phyloP scores from a whole-genome alignment of 2,797 vertebrate genomes.

The Mormyrus hasselquistii region DNA sequence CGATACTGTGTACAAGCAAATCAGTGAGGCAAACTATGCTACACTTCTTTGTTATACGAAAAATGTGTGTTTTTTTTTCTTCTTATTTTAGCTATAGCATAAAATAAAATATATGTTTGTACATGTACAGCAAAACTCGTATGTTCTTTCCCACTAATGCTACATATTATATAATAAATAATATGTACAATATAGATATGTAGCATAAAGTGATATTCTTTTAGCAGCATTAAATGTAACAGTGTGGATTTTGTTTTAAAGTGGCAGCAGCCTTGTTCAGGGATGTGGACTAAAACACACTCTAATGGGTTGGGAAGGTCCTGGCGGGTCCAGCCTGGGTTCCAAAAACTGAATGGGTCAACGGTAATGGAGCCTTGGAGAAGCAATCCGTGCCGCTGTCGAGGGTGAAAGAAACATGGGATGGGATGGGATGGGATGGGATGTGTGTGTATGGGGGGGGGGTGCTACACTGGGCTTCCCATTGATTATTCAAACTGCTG shows the following conservation, averaged over 20 bases:
- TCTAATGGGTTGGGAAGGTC: neutral
- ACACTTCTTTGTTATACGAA: neutral
- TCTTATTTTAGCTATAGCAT: neutral
- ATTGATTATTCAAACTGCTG: neutral
- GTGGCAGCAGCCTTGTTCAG: neutral
- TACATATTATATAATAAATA: neutral
- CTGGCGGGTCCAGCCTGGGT: neutral
- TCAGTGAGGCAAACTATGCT: neutral
- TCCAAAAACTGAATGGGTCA: neutral
- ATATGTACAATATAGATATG: neutral
- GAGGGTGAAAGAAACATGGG: neutral
- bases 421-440: neutral
- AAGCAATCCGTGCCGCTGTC: constrained; percentile 17
- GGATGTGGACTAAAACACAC: neutral
- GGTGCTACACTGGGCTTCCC: neutral
- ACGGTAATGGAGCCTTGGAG: neutral
- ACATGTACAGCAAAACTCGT: neutral
- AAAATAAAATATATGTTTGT: neutral
- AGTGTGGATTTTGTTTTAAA: neutral
- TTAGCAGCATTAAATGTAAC: neutral
- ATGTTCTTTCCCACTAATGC: neutral
- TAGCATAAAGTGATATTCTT: neutral
- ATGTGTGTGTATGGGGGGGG: neutral
- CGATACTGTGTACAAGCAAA: neutral
- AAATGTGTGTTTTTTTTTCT: neutral